A percentile compares a stretch with the other conserved stretches of the same genome.
Conservation (phyloP, 2,113 vertebrate species). For the Hypomesus transpacificus region DNA sequence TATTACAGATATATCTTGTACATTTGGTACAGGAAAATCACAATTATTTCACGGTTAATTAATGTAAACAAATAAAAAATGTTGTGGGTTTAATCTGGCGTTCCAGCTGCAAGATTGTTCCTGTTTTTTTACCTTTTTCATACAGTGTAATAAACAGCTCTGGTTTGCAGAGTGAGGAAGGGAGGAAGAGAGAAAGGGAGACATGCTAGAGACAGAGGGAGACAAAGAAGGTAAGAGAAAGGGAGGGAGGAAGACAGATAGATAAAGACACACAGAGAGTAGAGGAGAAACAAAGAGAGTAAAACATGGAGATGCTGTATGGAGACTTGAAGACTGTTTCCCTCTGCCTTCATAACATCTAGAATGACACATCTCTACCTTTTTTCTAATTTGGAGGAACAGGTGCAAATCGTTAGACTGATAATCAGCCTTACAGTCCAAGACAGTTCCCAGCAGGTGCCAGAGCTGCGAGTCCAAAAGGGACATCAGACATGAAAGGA, state of each 20-base stretch:
- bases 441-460: too few species aligned
- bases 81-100: too few species aligned
- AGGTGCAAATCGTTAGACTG: neutral
- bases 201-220: neutral
- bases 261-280: neutral
- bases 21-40: too few species aligned
- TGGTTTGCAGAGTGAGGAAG: conserved; percentile 7
- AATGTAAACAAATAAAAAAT: too few species aligned
- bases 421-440: too few species aligned
- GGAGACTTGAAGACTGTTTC: neutral
- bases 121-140: too few species aligned
- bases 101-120: too few species aligned
- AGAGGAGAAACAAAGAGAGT: neutral
- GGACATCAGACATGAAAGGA: conserved; percentile 38
- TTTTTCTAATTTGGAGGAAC: neutral
- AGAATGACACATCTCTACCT: too few species aligned
- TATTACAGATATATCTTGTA: too few species aligned
- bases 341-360: too few species aligned
- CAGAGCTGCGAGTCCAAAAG: neutral
- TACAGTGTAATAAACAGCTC: conserved; percentile 16
- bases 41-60: too few species aligned
- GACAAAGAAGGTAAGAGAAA: neutral
- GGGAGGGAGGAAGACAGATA: neutral
- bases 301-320: neutral
- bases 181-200: conserved; percentile 16